phyloP scores from a whole-genome alignment of 2,797 vertebrate genomes.

The Pterois miles region DNA sequence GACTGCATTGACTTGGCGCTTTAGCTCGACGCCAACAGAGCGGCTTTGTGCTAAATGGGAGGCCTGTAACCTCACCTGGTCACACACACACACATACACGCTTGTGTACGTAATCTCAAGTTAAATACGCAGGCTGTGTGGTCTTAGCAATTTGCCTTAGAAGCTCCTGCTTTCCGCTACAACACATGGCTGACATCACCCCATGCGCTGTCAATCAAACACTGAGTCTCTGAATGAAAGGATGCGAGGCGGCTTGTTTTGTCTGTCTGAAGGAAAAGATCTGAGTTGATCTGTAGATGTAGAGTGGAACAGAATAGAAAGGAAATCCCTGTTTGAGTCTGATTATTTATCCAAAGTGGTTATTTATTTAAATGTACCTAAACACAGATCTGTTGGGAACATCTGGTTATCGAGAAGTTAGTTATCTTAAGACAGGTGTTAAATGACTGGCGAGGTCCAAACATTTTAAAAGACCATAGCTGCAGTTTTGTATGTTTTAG shows the following conservation, averaged over 20 bases:
- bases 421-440: not conserved
- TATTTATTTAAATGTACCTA: not conserved
- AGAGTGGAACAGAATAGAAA: not conserved
- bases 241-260: not conserved
- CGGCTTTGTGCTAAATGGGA: slow-evolving; percentile 49
- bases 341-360: not conserved
- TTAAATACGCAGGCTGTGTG: slow-evolving; percentile 49
- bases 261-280: not conserved
- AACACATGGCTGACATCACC: slow-evolving; percentile 10
- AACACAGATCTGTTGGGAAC: not conserved
- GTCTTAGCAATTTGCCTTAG: slow-evolving; percentile 12
- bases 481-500: not conserved
- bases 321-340: not conserved
- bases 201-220: slow-evolving; percentile 19
- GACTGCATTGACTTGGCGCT: slow-evolving; percentile 14
- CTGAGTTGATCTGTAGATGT: not conserved
- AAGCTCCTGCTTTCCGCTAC: slow-evolving; percentile 3
- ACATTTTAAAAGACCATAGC: not conserved
- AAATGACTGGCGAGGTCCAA: not conserved
- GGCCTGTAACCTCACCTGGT: slow-evolving; percentile 45
- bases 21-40: slow-evolving; percentile 54
- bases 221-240: not conserved
- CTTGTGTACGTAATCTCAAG: not conserved
- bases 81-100: not conserved
- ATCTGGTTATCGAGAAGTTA: not conserved